Base-by-base conservation (phyloP, 2,888 invertebrate species). In the Lasiommata megera region DNA sequence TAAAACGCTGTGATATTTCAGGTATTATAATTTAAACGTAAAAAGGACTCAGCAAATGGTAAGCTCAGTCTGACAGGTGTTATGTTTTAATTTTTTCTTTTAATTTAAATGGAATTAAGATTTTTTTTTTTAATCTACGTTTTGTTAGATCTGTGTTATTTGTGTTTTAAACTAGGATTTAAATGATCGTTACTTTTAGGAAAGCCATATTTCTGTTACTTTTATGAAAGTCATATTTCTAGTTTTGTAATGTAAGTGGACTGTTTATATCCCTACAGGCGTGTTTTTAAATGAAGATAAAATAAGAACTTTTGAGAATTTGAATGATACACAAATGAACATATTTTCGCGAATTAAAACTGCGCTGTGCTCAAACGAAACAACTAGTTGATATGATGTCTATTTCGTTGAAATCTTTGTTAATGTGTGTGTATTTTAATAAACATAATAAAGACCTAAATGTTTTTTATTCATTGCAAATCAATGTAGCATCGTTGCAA, bases 1-100 rank as follows among this genome's bases (percentile, higher is more conserved):
- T 50, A 31, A 65, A 44, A 31, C 37, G 36, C 37, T 51, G 40
- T 37, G 41, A 47, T 44, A 55, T 55, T 47, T 38, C 46, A 46
- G 37, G 36, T 47, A 12, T 31, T 40, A 23, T 47, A 23, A 40
- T 40, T 29, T 47, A 47, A 44, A 53, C 43, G 44, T 44, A 44
- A 44, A 16, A 16, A 3, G 14, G 23, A 23, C 23, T 51, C 37
- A 38, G 12, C 23, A 18, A 12, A 16, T 12, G 16, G 17, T 23
- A 23, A n/a, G n/a, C n/a, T n/a, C n/a, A n/a, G n/a, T n/a, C 23
- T 23, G 3, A 5, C 23, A 23, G 17, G 3, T 34, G 28, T 9
- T 28, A 28, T 28, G 8, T 29, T 18, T 18, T 6, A 40, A 40
- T 23, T 2, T 23, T 3, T 23, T 23, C 23, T 23, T 23, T 23